Base-by-base conservation (phyloP, 2,797 vertebrate genomes). In the Syngnathus acus region DNA sequence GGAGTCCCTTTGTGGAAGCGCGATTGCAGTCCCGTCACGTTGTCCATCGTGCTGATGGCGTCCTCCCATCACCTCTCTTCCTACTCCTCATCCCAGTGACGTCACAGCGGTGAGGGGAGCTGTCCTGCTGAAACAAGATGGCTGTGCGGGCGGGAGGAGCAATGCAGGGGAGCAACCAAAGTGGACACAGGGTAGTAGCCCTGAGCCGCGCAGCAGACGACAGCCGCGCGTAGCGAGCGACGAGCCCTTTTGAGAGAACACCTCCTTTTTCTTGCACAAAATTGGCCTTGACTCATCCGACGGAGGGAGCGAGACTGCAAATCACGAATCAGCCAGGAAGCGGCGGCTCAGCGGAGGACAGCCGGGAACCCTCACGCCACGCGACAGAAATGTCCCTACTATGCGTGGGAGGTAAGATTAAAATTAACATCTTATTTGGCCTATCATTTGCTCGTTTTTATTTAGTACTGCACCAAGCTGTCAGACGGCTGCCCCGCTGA, bases 331-430 rank as follows among this genome's bases (percentile, higher is more conserved):
- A 66, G 21, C 62, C 57, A 67, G 68, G 68, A 32, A 61, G 68
- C 60, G 21, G 60, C 37, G 38, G 38, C 32, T 58, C 55, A 47
- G 5, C 47, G 62, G 45, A 86, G 82, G 86, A 89, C 88, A 85
- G 81, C 83, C 74, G 79, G 82, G 83, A 80, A 88, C 84, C 77
- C 84, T 76, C 79, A 68, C 80, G 23, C 78, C 76, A 79, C 76
- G 71, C 57, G n/a, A 66, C 76, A 87, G 89, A 89, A 88, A 95
- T 95, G 94, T 95, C 94, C 87, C 92, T 95, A 82, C 91, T 95
- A 45, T 95, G 94, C 77, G 94, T 95, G 68, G 91, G 94, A 92
- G 94, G 94, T 95, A 90, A 87, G 90, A 72, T 73, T 10, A 37
- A 57, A 5, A 45, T 19, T 32, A 9, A 11, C 40, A 43, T 59